Base-by-base conservation (phyloP, 2,797 vertebrate genomes). In the Pyrocephalus nanus region DNA sequence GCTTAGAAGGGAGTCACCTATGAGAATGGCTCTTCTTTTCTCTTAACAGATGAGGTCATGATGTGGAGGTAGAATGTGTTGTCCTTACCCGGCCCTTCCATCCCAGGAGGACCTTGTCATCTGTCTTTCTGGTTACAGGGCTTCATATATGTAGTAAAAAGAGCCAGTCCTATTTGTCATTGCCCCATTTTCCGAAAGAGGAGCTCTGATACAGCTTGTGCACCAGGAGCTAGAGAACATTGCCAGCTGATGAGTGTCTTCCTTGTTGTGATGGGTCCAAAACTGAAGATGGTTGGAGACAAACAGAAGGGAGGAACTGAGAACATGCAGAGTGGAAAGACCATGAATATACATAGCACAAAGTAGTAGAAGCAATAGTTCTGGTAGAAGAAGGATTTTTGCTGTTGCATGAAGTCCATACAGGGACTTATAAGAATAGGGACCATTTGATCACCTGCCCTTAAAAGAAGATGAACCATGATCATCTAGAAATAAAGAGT, bases 321-420 rank as follows among this genome's bases (percentile, higher is more conserved):
- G 36, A 85, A 51, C 3, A 3, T 0, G 5, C 8, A 45, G 15
- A 30, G 38, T 0, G 0, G 23, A 32, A 75, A 45, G 29, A 45
- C 27, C 12, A 42, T 7, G 5, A 19, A 54, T 30, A 64, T 25
- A 26, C 45, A 26, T 1, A 42, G 40, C 12, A 22, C 15, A 42
- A 72, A 71, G 8, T 15, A 45, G 2, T 27, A 42, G 64, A 14
- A 27, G 15, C 20, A 38, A 27, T 26, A 79, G 15, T 23, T 75
- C 15, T 54, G 30, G 21, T 15, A 55, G 73, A n/a, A 72, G 30
- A 18, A 45, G 17, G 32, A 54, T 4, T 15, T 20, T 40, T 47
- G 22, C 15, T 60, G 8, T 22, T 54, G 30, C 61, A 34, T 32
- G 23, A 69, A 69, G 54, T 42, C 65, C 18, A 17, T 19, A 42